A percentile compares a stretch with the other conserved stretches of the same genome.
phyloP scores from a whole-genome alignment of 2,888 invertebrate genomes.

The Eupithecia insigniata region DNA sequence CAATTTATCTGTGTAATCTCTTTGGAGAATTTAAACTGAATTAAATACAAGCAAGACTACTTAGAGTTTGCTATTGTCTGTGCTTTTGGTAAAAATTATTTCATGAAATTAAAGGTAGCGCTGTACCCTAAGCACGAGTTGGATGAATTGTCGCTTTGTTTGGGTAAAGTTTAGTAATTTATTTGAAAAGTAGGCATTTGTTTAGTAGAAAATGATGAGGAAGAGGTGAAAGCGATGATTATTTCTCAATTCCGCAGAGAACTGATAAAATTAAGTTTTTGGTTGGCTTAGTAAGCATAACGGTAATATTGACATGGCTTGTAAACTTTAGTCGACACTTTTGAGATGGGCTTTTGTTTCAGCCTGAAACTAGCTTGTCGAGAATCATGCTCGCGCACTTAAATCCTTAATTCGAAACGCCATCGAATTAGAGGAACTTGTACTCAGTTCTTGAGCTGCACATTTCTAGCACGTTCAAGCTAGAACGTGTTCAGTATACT shows the following conservation, averaged over 20 bases:
- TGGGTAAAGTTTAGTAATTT: constrained; percentile 11
- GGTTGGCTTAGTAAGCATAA: neutral
- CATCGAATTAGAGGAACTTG: constrained; percentile 1
- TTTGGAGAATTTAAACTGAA: constrained; percentile 28
- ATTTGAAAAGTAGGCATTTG: constrained; percentile 10
- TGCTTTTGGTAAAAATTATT: constrained; percentile 28
- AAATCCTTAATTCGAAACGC: constrained; percentile 4
- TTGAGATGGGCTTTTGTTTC: neutral
- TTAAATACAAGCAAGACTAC: constrained; percentile 18
- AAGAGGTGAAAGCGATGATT: neutral
- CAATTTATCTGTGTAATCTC: constrained; percentile 29
- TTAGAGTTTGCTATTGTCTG: constrained; percentile 21
- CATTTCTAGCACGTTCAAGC: constrained; percentile 15
- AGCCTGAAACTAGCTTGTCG: neutral
- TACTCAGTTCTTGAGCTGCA: constrained; percentile 7
- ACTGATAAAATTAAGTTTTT: neutral
- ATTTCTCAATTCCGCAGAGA: neutral
- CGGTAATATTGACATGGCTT: neutral
- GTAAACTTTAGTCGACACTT: neutral
- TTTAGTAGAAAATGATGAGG: constrained; percentile 1
- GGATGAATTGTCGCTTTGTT: constrained; percentile 14
- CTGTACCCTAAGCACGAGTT: constrained; percentile 8
- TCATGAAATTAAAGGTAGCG: constrained; percentile 16
- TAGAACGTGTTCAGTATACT: constrained; percentile 24
- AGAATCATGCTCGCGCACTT: neutral